Evolutionary conservation across 2,113 vertebrate genomes (phyloP).

Genomic region (Sylvietta virens): DNA sequence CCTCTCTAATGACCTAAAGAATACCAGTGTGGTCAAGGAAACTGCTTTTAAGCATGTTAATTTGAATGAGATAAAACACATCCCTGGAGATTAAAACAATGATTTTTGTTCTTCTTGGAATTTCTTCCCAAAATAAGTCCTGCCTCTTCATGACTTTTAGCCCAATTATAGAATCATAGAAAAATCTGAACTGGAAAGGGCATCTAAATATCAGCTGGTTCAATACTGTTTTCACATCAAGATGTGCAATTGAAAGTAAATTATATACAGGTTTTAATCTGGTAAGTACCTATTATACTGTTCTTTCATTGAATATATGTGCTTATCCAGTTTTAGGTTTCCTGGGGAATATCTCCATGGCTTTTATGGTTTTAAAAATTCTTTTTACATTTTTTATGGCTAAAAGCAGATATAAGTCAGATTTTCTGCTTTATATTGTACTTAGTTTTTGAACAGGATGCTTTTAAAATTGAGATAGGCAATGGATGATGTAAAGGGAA

Average conservation of each 20-base stretch:
- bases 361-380: background rate
- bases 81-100: background rate
- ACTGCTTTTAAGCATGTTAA: background rate
- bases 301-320: background rate
- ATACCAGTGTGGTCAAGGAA: background rate
- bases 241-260: background rate
- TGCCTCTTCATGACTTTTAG: background rate
- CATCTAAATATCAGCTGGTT: background rate
- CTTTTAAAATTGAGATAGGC: background rate
- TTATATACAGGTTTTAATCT: background rate
- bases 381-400: background rate
- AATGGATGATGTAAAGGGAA: background rate
- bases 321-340: background rate
- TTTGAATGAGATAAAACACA: background rate
- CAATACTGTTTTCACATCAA: background rate
- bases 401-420: background rate
- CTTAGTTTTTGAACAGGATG: background rate
- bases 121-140: background rate
- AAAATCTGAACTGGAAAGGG: background rate
- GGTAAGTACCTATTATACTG: background rate
- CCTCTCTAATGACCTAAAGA: background rate
- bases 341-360: background rate
- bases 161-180: background rate
- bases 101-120: background rate
- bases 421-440: background rate